A percentile compares a stretch with the other conserved stretches of the same genome.
Conservation (phyloP, 1,140 invertebrate genomes). For the Bombus affinis region DNA sequence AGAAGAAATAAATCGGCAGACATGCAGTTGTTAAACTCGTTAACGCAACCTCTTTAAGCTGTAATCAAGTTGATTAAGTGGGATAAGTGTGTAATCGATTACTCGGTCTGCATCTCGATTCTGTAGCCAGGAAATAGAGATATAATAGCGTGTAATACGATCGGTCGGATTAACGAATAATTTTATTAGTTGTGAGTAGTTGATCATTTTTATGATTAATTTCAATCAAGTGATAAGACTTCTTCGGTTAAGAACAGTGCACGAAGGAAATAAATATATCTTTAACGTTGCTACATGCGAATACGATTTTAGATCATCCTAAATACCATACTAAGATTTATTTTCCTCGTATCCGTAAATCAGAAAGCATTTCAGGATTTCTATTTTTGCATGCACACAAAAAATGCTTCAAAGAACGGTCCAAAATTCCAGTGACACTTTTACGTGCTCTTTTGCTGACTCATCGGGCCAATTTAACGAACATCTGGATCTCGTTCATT, state of each 20-base stretch:
- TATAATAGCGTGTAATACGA: constrained; percentile 7
- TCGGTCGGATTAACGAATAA: constrained; percentile 38
- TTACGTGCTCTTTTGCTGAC: neutral
- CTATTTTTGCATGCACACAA: neutral
- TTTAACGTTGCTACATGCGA: neutral
- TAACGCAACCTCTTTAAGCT: constrained; percentile 10
- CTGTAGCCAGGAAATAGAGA: constrained; percentile 32
- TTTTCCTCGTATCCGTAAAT: neutral
- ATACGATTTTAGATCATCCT: neutral
- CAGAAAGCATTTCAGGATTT: neutral
- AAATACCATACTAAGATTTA: neutral
- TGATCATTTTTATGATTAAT: neutral
- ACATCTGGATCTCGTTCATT: constrained; percentile 26
- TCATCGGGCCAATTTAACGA: constrained; percentile 5
- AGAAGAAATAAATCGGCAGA: constrained; percentile 17
- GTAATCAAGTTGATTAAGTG: constrained; percentile 37
- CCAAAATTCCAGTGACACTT: constrained; percentile 10
- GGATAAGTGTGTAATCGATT: constrained; percentile 50
- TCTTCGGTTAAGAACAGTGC: neutral
- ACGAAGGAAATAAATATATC: neutral
- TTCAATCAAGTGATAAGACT: too few relatives aligned
- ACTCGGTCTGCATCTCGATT: constrained; percentile 38
- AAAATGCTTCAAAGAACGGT: neutral
- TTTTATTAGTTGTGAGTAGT: constrained; percentile 2
- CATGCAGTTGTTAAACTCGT: constrained; percentile 1